Conservation (phyloP, 2,888 invertebrate species). For the Junonia oenone region DNA sequence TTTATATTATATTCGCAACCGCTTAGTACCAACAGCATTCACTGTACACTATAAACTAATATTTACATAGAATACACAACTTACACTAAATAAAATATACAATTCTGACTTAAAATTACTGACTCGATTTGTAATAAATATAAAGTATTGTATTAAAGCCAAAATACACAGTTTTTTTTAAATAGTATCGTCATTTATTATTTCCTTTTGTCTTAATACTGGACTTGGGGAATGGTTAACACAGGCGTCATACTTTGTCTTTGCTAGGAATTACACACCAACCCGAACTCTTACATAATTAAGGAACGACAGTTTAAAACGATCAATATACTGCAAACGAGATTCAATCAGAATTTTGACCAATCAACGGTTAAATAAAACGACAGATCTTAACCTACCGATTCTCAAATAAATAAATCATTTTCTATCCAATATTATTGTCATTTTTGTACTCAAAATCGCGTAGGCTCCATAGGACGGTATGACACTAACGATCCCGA, state of each 20-base stretch:
- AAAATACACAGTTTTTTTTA: constrained; percentile 46
- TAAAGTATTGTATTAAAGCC: constrained; percentile 61
- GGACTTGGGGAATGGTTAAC: constrained; percentile 59
- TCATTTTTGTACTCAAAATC: constrained; percentile 61
- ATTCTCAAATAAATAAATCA: constrained; percentile 26
- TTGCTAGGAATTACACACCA: constrained; percentile 7
- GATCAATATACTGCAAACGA: constrained; percentile 28
- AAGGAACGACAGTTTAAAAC: constrained; percentile 32
- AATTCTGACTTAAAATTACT: constrained; percentile 64
- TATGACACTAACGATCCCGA: constrained; percentile 23
- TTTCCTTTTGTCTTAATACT: constrained; percentile 46
- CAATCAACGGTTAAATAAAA: not conserved
- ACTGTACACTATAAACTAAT: constrained; percentile 25
- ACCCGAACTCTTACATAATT: constrained; percentile 12
- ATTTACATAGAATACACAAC: constrained; percentile 36
- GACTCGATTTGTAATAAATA: constrained; percentile 69
- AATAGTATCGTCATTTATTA: constrained; percentile 36
- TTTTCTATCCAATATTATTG: constrained; percentile 51
- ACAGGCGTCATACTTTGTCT: constrained; percentile 23
- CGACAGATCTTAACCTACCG: constrained; percentile 19
- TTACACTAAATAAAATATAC: constrained; percentile 40
- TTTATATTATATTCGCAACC: constrained; percentile 4
- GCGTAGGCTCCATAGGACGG: constrained; percentile 42
- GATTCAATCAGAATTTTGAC: constrained; percentile 29
- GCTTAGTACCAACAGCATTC: constrained; percentile 17